Conservation (phyloP, 2,797 vertebrate genomes). For the Psittacula echo region DNA sequence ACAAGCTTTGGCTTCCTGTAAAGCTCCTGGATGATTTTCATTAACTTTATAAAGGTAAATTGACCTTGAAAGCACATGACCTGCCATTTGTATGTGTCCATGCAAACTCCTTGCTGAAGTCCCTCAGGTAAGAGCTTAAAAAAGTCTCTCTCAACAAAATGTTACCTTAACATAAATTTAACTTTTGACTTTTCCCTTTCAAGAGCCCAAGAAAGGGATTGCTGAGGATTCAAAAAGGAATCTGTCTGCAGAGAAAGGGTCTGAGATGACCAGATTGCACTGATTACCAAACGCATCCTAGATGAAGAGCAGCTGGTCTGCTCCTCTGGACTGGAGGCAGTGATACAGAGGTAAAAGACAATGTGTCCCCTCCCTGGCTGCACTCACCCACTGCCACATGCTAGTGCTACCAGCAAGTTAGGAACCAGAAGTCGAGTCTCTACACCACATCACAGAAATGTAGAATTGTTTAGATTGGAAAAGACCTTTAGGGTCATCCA, state of each 20-base stretch:
- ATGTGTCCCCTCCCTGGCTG: neutral
- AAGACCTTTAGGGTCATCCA: neutral
- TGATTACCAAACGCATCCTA: neutral
- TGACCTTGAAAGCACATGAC: neutral
- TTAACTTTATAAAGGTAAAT: neutral
- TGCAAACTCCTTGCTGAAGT: neutral
- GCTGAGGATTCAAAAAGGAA: neutral
- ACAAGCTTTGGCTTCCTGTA: neutral
- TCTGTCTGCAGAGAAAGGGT: neutral
- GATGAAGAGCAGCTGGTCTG: neutral
- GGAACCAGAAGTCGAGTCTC: neutral
- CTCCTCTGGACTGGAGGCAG: neutral
- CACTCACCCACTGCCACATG: neutral
- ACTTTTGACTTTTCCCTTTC: neutral
- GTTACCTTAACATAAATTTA: neutral
- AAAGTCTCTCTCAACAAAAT: neutral
- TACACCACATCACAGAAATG: neutral
- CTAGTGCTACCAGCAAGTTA: neutral
- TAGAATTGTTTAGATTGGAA: neutral
- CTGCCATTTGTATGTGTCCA: rapidly evolving
- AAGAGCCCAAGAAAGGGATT: neutral
- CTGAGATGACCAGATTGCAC: neutral
- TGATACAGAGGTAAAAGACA: neutral
- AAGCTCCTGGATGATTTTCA: neutral
- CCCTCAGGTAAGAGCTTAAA: neutral